phyloP scores from a whole-genome alignment of 2,113 vertebrate genomes.

The Phalacrocorax aristotelis region DNA sequence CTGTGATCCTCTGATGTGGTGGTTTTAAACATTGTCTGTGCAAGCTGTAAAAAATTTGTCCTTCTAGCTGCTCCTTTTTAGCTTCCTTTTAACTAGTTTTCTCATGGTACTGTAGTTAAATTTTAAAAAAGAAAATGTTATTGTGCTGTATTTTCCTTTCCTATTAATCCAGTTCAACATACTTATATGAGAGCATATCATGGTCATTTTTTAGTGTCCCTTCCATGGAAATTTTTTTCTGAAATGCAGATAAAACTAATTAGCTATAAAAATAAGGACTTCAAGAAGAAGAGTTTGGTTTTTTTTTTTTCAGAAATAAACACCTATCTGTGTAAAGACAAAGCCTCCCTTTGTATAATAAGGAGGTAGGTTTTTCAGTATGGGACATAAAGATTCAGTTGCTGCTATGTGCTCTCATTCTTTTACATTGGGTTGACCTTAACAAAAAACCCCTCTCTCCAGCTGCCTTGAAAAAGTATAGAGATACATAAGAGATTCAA shows the following conservation, averaged over 20 bases:
- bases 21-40: slow-evolving; percentile 34
- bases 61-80: slow-evolving; percentile 7
- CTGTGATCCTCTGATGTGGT: slow-evolving; percentile 47
- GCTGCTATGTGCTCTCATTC: background rate
- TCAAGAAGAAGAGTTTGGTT: background rate
- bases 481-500: background rate
- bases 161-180: background rate
- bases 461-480: background rate
- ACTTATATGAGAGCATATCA: background rate
- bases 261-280: background rate
- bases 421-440: background rate
- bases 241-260: background rate
- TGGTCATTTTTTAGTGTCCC: background rate
- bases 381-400: background rate
- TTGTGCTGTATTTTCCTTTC: background rate
- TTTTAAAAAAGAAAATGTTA: background rate
- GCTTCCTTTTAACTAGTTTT: slow-evolving; percentile 17
- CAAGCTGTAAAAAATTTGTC: background rate
- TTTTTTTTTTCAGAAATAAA: background rate
- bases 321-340: background rate
- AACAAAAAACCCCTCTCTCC: background rate
- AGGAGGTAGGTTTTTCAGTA: background rate
- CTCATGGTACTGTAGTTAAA: background rate
- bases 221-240: background rate
- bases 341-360: background rate